Evolutionary conservation across 2,797 vertebrate species (phyloP), one percentile per base, ranked within the genome.

Genomic region (Crocidura indochinensis): DNA sequence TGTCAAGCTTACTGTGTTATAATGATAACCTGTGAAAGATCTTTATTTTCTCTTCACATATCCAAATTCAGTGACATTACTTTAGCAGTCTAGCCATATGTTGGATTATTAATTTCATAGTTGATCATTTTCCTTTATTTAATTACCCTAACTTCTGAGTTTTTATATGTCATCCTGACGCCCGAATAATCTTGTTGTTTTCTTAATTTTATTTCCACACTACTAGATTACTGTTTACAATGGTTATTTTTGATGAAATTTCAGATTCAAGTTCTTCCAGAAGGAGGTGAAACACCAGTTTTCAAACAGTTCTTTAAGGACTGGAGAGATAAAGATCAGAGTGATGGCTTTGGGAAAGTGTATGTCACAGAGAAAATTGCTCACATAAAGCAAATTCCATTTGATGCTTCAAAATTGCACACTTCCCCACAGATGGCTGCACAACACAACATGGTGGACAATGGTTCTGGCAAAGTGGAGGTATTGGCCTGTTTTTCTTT

Each of bases 251-350:
- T 73, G 91, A 86, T 26, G 62, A 95, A 38, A 84, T 96, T 97
- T 95, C 95, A 99, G 99, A 99, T 99, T 97, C 99, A 99, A 96
- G 98, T 99, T 75, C 98, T 99, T 91, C 99, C 99, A 0, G 98
- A 99, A 95, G 99, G 98, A 83, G 99, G 99, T 10, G 99, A 99
- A 97, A 99, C 98, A 0, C 98, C 99, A 62, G 98, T 98, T 95
- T 99, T 99, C 96, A 99, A 98, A 94, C 99, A 99, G 88, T 99
- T 99, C 97, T 99, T 99, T 96, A 97, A 92, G 82, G 96, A 98
- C 95, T 99, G 99, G 99, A 99, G 95, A 94, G 99, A 99, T 22
- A 98, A 96, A 95, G 97, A 99, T 94, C 98, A 99, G 97, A 99
- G 98, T 0, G 97, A 98, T 60, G 99, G 99, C 51, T 98, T 99